Conservation (phyloP, 2,888 invertebrate species). For the Bellardia bayeri region DNA sequence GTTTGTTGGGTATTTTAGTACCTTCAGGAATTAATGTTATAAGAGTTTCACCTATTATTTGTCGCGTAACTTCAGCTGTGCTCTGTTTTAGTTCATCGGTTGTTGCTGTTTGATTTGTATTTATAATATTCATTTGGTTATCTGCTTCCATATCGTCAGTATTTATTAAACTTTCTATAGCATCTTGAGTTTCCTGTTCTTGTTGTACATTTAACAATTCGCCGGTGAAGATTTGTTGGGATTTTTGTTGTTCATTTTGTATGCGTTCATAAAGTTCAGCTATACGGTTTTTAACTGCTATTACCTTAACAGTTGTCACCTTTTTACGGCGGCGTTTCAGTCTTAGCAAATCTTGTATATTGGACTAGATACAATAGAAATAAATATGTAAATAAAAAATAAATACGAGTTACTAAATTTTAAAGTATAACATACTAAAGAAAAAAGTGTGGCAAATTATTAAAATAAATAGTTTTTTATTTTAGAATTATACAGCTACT, state of each 20-base stretch:
- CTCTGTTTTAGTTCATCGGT: background rate
- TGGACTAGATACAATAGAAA: constrained; percentile 32
- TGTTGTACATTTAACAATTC: constrained; percentile 43
- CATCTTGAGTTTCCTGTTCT: constrained; percentile 62
- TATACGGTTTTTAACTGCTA: constrained; percentile 75
- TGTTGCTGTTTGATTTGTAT: background rate
- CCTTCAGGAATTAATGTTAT: constrained; percentile 74
- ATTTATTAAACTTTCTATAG: constrained; percentile 56
- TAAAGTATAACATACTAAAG: too few species aligned
- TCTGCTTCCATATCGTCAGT: background rate
- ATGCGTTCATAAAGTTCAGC: constrained; percentile 74
- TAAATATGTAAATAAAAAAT: background rate
- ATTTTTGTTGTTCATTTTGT: constrained; percentile 71
- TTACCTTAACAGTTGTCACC: constrained; percentile 75
- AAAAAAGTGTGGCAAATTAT: too few species aligned
- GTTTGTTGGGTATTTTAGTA: constrained; percentile 64
- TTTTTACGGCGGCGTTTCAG: constrained; percentile 61
- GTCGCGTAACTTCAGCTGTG: constrained; percentile 44
- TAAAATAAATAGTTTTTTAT: too few species aligned
- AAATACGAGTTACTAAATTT: too few species aligned
- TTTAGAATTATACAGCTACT: too few species aligned
- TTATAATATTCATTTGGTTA: background rate
- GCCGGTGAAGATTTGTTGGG: constrained; percentile 52
- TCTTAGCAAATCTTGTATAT: constrained; percentile 59
- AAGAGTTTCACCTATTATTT: constrained; percentile 75